phyloP scores from a whole-genome alignment of 2,888 invertebrate genomes.

The Calliphora vomitoria region DNA sequence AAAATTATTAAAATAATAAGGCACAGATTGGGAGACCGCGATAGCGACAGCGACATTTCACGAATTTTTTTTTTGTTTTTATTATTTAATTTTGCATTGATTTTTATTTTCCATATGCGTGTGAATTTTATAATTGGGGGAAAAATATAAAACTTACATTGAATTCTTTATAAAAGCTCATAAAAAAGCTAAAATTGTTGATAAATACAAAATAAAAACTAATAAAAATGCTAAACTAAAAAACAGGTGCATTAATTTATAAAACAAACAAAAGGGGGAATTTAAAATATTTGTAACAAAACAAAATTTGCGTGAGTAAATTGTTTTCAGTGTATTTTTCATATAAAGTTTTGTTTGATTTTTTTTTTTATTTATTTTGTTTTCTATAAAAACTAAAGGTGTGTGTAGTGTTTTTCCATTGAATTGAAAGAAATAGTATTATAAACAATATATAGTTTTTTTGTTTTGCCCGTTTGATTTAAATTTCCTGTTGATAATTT shows the following conservation, averaged over 20 bases:
- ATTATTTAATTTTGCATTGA: constrained; percentile 37
- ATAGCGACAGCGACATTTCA: constrained; percentile 85
- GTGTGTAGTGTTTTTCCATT: constrained; percentile 74
- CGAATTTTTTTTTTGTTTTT: constrained; percentile 81
- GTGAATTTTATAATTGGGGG: constrained; percentile 53
- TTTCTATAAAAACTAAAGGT: constrained; percentile 49
- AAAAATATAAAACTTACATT: constrained; percentile 72
- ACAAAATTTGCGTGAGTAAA: constrained; percentile 64
- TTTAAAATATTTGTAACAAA: constrained; percentile 44
- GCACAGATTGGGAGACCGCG: constrained; percentile 86
- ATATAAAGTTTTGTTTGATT: constrained; percentile 38
- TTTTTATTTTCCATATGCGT: constrained; percentile 63
- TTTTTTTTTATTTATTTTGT: constrained; percentile 57
- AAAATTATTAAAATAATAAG: constrained; percentile 76
- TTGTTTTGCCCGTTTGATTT: constrained; percentile 57
- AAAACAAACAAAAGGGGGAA: constrained; percentile 22
- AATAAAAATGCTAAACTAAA: constrained; percentile 59
- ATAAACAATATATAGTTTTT: constrained; percentile 29
- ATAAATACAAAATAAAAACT: constrained; percentile 36
- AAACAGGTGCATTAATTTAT: constrained; percentile 60
- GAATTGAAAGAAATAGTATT: constrained; percentile 23
- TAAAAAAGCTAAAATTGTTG: constrained; percentile 74
- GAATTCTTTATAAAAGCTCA: constrained; percentile 62
- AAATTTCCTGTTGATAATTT: constrained; percentile 43
- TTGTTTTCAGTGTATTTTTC: constrained; percentile 64